A percentile compares a stretch with the other conserved stretches of the same genome.
These are phyloP conservation scores for Himalopsyche kuldschensis DNA, from an alignment of 2,888 invertebrate species.

Conservation along the genomic window DNA sequence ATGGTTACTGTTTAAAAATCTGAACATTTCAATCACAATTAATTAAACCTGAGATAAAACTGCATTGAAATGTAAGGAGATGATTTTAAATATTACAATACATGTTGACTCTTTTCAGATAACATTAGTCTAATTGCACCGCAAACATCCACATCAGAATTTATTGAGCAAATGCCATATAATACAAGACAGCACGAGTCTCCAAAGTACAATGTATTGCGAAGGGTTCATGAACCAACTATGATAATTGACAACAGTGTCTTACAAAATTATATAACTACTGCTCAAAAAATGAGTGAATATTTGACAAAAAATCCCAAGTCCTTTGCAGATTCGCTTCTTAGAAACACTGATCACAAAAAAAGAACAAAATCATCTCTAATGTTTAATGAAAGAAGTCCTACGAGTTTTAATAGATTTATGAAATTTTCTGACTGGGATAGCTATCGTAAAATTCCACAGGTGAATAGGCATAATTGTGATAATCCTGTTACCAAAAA, in stretches of 20 bases:
- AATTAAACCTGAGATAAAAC: no score
- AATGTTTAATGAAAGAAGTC: not conserved
- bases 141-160: not conserved
- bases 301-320: slow-evolving; percentile 15
- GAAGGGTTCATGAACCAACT: slow-evolving; percentile 23
- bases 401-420: not conserved
- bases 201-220: slow-evolving; percentile 13
- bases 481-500: not conserved
- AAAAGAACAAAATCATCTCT: not conserved
- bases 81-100: not conserved
- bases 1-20: no score
- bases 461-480: not conserved
- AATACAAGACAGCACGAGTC: not conserved
- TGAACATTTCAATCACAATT: no score
- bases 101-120: not conserved
- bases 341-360: not conserved
- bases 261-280: slow-evolving; percentile 31
- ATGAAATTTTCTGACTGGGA: not conserved
- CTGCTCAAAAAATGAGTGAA: slow-evolving; percentile 17
- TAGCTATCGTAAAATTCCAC: not conserved
- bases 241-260: slow-evolving; percentile 35
- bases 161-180: not conserved
- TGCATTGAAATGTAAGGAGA: no score
- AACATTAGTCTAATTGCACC: not conserved
- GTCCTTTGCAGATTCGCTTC: slow-evolving; percentile 11